These are phyloP conservation scores for Hydropsyche tenuis DNA, from an alignment of 1,140 invertebrate species.

Conservation along the genomic window DNA sequence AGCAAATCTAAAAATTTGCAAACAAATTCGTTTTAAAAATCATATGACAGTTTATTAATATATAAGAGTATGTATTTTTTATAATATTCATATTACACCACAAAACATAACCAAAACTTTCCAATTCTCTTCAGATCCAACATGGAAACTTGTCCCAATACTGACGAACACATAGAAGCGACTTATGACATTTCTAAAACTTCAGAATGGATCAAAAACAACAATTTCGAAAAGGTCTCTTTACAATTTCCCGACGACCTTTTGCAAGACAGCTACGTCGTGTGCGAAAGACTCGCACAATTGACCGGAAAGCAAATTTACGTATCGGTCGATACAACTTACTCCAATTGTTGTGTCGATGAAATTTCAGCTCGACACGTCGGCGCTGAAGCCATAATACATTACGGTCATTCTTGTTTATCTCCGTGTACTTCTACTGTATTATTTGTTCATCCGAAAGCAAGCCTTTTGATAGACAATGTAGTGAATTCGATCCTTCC, in stretches of 20 bases:
- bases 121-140: no score
- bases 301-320: slow-evolving; percentile 70
- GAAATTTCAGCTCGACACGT: slow-evolving; percentile 88
- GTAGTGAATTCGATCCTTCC: slow-evolving; percentile 53
- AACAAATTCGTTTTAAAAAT: no score
- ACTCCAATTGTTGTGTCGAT: slow-evolving; percentile 84
- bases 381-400: slow-evolving; percentile 83
- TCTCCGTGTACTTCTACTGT: slow-evolving; percentile 76
- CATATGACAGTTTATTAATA: no score
- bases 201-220: slow-evolving; percentile 35
- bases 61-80: no score
- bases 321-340: slow-evolving; percentile 91
- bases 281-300: slow-evolving; percentile 71
- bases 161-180: no score
- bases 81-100: no score
- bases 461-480: slow-evolving; percentile 60
- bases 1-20: no score
- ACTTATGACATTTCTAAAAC: slow-evolving; percentile 37
- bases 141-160: no score
- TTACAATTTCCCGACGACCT: slow-evolving; percentile 77
- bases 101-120: no score
- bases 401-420: slow-evolving; percentile 90
- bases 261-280: slow-evolving; percentile 71
- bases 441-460: slow-evolving; percentile 73
- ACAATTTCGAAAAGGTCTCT: slow-evolving; percentile 35